Evolutionary conservation across 2,113 vertebrate species (phyloP), one percentile per base, ranked within the genome.

Genomic region (Pachyramphus minor): DNA sequence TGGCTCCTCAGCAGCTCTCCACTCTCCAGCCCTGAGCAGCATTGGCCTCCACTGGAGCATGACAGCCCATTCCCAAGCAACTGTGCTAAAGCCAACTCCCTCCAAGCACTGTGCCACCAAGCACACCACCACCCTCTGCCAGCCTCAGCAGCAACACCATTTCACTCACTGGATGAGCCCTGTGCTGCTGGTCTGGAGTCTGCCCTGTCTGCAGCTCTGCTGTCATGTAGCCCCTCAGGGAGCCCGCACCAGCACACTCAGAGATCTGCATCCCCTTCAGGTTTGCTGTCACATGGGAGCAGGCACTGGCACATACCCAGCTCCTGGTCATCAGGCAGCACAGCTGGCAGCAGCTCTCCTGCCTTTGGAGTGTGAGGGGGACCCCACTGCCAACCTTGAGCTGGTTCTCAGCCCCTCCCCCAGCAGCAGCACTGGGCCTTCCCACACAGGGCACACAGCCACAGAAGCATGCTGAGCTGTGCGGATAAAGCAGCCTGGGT

Each of bases 361-460:
- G 42, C 39, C 22, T 55, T 63, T 1, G 2, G 9, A 8, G 33
- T 6, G 5, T 22, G 4, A 6, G 6, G 3, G 24, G 2, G 6
- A 22, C 16, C 44, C n/a, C 2, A 1, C 8, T 50, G 58, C 33
- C 30, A 89, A 15, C 41, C 17, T 22, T 50, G 39, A 89, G 20
- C 49, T 81, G 13, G 20, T 50, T 23, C 22, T 22, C 53, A 81
- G 53, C 14, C 45, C 24, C 28, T 68, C 49, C 60, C 49, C 35
- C 73, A 63, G 62, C 62, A 89, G 63, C 45, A 75, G 60, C 45
- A 25, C n/a, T 30, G 45, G 30, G 30, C 22, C 62, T 73, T 88
- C 58, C 80, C 50, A 41, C 28, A 24, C 6, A 35, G 16, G 39
- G n/a, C 45, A 47, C 13, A 30, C 30, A 22, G n/a, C 41, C 18